phyloP scores from a whole-genome alignment of 2,797 vertebrate genomes.

The Florisuga fusca region DNA sequence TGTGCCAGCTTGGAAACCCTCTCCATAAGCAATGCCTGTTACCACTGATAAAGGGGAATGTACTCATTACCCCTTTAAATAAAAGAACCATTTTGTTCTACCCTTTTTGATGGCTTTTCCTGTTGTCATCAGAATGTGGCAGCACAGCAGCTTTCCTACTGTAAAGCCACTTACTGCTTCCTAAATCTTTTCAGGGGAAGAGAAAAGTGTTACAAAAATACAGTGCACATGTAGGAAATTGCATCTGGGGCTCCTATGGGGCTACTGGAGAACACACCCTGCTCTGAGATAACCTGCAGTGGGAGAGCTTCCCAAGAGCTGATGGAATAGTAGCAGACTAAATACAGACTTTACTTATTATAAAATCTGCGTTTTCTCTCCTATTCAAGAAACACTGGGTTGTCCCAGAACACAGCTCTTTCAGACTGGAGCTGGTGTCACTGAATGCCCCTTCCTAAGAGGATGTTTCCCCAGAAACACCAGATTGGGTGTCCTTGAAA shows the following conservation, averaged over 20 bases:
- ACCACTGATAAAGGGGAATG: neutral
- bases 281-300: neutral
- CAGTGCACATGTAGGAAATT: neutral
- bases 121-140: neutral
- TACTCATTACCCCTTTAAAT: neutral
- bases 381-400: neutral
- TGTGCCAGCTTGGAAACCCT: neutral
- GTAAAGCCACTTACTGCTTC: neutral
- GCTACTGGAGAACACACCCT: neutral
- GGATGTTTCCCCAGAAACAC: neutral
- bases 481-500: constrained; percentile 24
- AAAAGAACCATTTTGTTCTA: neutral
- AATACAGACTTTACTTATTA: neutral
- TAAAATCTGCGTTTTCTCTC: neutral
- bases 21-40: neutral
- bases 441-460: neutral
- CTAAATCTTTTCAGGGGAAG: neutral
- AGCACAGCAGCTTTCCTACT: neutral
- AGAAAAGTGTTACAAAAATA: neutral
- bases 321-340: neutral
- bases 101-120: neutral
- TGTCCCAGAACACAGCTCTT: neutral
- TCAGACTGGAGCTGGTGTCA: neutral
- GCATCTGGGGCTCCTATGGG: neutral
- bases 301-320: neutral